These are phyloP conservation scores for Eupithecia subumbrata DNA, from an alignment of 2,888 invertebrate genomes.

Conservation along the genomic window DNA sequence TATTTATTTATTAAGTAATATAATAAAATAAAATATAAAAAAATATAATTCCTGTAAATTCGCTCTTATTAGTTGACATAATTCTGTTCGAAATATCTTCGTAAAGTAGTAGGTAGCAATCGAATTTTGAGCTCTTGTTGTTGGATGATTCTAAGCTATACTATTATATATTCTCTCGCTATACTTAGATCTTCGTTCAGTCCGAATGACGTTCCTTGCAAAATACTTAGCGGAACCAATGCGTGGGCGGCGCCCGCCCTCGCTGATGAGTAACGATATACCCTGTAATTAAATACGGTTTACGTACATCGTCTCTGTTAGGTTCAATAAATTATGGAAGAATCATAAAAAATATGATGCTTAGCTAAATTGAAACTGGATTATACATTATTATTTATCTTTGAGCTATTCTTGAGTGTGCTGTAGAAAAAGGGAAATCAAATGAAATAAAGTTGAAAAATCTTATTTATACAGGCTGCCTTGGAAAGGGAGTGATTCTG, in stretches of 20 bases:
- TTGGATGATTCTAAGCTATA: background rate
- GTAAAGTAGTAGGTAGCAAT: background rate
- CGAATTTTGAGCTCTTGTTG: background rate
- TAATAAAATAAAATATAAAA: too few species aligned
- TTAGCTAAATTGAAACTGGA: background rate
- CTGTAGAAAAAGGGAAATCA: background rate
- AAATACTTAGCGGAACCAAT: constrained; percentile 23
- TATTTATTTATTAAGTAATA: too few species aligned
- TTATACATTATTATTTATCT: background rate
- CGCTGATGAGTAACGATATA: constrained; percentile 43
- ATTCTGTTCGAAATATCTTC: background rate
- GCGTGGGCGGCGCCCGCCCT: constrained; percentile 44
- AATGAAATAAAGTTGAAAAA: background rate
- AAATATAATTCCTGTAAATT: background rate
- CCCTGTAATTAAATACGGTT: constrained; percentile 42
- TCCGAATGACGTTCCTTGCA: constrained; percentile 16
- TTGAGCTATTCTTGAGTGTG: background rate
- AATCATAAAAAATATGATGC: background rate
- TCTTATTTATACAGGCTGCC: background rate
- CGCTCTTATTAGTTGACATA: background rate
- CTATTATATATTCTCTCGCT: too few species aligned
- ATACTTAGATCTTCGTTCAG: background rate
- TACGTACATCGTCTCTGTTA: constrained; percentile 16
- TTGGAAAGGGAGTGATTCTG: too few species aligned
- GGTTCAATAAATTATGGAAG: background rate